Base-by-base conservation (phyloP, 2,113 vertebrate species). In the Mohoua ochrocephala region DNA sequence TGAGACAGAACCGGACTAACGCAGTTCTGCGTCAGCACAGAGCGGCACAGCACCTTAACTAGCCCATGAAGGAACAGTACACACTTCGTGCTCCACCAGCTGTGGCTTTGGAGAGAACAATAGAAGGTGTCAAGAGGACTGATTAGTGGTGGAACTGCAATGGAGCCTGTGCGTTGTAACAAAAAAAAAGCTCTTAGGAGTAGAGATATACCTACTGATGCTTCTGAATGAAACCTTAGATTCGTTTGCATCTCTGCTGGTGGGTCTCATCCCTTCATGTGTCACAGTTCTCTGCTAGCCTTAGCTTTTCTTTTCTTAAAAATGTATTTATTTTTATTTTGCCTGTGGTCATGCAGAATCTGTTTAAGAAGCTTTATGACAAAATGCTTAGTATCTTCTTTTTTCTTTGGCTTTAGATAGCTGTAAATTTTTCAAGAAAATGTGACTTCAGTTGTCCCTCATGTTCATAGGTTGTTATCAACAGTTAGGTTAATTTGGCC, bases 11-110 rank as follows among this genome's bases (percentile, higher is more conserved):
- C 15, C 5, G n/a, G n/a, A 35, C 15, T 2, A 35, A 24, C 3
- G 2, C 35, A 10, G 35, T 59, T 24, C n/a, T 35, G 2, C 15
- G 0, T 24, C n/a, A 35, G 2, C n/a, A 11, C n/a, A 59, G 57
- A 24, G 1, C 13, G 24, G 33, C 21, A 23, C 56, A 15, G 3
- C 56, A 15, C 7, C 56, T 35, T 22, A 21, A 15, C 14, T 7
- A 3, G 33, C 4, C 54, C 33, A 5, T 57, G 56, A 23, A 7
- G 56, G 31, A 59, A 14, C 56, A 35, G 56, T 2, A 2, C n/a
- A 35, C 33, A 59, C 33, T 16, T 59, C 6, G 2, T 1, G 4
- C 56, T 24, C 56, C 35, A 6, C 54, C 15, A 23, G 33, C 56
- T 14, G 1, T 24, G 56, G 7, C 22, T 35, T 35, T 16, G n/a